Evolutionary conservation across 2,113 vertebrate genomes (phyloP).

Genomic region (Arenaria interpres): DNA sequence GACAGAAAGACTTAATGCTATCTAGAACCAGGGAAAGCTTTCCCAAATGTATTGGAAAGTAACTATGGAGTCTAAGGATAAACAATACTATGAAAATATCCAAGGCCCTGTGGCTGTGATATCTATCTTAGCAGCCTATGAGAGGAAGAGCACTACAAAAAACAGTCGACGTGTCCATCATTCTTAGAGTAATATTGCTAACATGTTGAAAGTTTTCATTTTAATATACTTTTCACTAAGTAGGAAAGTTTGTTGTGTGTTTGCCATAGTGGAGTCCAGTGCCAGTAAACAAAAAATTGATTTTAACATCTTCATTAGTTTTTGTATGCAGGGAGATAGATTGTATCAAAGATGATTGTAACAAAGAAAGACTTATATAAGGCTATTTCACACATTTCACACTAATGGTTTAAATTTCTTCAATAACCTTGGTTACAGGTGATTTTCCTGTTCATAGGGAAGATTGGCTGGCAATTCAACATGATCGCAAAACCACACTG

Average conservation of each 20-base stretch:
- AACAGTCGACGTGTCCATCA: background rate
- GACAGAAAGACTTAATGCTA: background rate
- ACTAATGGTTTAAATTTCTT: background rate
- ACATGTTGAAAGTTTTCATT: background rate
- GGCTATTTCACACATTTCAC: background rate
- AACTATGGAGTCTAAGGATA: background rate
- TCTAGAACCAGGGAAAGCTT: background rate
- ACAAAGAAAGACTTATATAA: background rate
- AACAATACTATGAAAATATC: background rate
- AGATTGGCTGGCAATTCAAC: constrained; percentile 56
- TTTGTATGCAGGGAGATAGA: background rate
- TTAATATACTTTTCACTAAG: background rate
- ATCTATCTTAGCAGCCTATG: background rate
- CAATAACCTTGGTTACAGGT: background rate
- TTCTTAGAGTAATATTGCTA: background rate
- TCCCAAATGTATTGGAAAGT: background rate
- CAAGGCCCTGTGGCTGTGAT: background rate
- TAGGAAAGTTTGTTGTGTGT: background rate
- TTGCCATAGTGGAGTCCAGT: background rate
- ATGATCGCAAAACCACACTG: background rate
- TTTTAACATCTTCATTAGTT: background rate
- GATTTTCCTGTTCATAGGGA: background rate
- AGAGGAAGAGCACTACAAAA: background rate
- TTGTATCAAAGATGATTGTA: background rate
- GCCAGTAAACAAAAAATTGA: background rate